Base-by-base conservation (phyloP, 2,113 vertebrate genomes). In the Agelaius phoeniceus region DNA sequence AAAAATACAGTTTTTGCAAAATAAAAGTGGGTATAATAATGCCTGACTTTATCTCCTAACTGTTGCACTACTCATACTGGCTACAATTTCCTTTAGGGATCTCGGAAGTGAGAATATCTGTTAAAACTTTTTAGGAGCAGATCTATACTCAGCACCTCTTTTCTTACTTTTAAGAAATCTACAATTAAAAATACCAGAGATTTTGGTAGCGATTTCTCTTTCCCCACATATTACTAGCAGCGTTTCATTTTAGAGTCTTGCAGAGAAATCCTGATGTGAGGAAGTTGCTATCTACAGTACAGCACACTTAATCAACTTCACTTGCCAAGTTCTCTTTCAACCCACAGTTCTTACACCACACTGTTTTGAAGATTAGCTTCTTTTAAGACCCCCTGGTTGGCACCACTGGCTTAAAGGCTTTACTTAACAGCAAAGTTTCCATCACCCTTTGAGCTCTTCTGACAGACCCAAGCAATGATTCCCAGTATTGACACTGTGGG, bases 1-100 rank as follows among this genome's bases (percentile, higher is more conserved):
- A 96, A 96, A 97, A 43, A 92, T 54, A 97, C 86, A 92, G 44
- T 94, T 96, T 89, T 97, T 21, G 98, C 95, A 90, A 97, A 98
- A 97, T 89, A 96, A 96, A 97, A 93, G 89, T 51, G 93, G 87
- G 79, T 95, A 93, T 83, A 93, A 87, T 73, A 95, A 90, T 3
- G 59, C 84, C 84, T 94, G 88, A 44, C 79, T 94, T 94, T 71
- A 68, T 63, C 57, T 46, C 26, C 72, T 96, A 94, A 91, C 52
- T 44, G 41, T 22, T 94, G 65, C 52, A 84, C 26, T 41, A 28
- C 3, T 30, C 2, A 10, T n/a, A 52, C 6, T 31, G 30, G 31
- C 57, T 77, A 41, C 43, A 27, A 15, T 61, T 81, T 62, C 44
- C 51, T 30, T 51, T 43, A 55, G 12, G 39, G 20, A 89, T 41